Percentiles rank a stretch among this genome's conserved stretches.
These are phyloP conservation scores for Drosophila mercatorum DNA, from an alignment of 2,888 invertebrate species.

Conservation along the genomic window DNA sequence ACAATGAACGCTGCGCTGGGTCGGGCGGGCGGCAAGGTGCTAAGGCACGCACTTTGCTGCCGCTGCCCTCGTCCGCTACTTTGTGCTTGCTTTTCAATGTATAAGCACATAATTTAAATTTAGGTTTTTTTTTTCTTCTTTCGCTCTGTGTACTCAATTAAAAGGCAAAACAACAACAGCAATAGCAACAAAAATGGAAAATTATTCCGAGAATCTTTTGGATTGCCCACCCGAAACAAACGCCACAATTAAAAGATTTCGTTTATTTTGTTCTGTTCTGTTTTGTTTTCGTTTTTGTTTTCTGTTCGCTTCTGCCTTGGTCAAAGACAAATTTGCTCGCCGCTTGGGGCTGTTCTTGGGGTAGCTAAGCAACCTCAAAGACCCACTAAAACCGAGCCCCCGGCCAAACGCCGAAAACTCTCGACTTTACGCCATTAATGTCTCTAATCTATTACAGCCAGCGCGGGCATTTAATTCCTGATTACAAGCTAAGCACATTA, in stretches of 20 bases:
- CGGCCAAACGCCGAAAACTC: background rate
- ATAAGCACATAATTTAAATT: slow-evolving; percentile 78
- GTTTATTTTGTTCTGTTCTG: slow-evolving; percentile 5
- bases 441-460: slow-evolving; percentile 39
- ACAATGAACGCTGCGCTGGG: background rate
- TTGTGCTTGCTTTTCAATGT: slow-evolving; percentile 58
- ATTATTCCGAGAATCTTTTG: slow-evolving; percentile 77
- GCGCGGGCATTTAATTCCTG: slow-evolving; percentile 6
- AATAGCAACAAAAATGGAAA: slow-evolving; percentile 60
- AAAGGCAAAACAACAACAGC: slow-evolving; percentile 58
- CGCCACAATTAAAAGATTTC: slow-evolving; percentile 74
- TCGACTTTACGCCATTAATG: slow-evolving; percentile 26
- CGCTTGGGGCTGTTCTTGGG: slow-evolving; percentile 31
- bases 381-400: slow-evolving; percentile 31
- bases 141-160: slow-evolving; percentile 75
- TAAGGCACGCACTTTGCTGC: slow-evolving; percentile 50
- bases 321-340: slow-evolving; percentile 31
- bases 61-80: slow-evolving; percentile 26
- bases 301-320: slow-evolving; percentile 12
- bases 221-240: slow-evolving; percentile 57
- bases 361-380: slow-evolving; percentile 51
- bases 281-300: slow-evolving; percentile 35
- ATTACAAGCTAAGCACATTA: slow-evolving; percentile 24
- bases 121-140: slow-evolving; percentile 49
- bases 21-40: background rate